phyloP scores from a whole-genome alignment of 2,113 vertebrate species.

The Anas platyrhynchos region DNA sequence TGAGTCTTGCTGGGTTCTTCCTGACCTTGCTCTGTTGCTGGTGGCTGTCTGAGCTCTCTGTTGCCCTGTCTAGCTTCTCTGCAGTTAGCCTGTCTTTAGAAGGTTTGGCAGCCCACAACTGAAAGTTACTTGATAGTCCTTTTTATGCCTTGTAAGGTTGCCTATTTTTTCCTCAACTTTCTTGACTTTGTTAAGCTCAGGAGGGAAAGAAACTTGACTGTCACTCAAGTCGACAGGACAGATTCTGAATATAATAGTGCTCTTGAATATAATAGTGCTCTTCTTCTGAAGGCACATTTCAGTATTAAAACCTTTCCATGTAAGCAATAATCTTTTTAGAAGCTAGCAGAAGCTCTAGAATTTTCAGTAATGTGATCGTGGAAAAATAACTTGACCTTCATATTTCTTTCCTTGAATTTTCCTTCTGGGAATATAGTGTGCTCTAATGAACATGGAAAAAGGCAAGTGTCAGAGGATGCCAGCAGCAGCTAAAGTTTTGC shows the following conservation, averaged over 20 bases:
- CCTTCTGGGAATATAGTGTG: slow-evolving; percentile 1
- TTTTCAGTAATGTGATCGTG: slow-evolving; percentile 30
- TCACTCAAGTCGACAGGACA: background rate
- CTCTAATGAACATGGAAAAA: slow-evolving; percentile 13
- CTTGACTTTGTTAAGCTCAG: background rate
- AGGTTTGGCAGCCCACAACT: background rate
- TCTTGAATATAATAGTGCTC: background rate
- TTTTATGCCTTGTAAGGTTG: background rate
- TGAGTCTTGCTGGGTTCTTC: background rate
- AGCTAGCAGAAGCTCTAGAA: background rate
- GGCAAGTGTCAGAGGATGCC: slow-evolving; percentile 22
- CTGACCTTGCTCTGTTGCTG: background rate
- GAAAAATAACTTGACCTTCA: slow-evolving; percentile 34
- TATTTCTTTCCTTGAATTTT: slow-evolving; percentile 25
- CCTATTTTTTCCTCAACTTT: background rate
- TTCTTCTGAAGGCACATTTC: slow-evolving; percentile 25
- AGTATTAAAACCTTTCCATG: background rate
- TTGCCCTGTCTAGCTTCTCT: background rate
- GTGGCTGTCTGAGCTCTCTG: background rate
- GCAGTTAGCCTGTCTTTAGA: background rate
- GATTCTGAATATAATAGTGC: background rate
- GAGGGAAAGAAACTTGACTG: background rate
- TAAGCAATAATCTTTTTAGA: slow-evolving; percentile 11
- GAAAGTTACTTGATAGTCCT: background rate
- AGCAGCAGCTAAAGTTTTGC: slow-evolving; percentile 36